Conservation (phyloP, 2,113 vertebrate genomes). For the Pagrus major region DNA sequence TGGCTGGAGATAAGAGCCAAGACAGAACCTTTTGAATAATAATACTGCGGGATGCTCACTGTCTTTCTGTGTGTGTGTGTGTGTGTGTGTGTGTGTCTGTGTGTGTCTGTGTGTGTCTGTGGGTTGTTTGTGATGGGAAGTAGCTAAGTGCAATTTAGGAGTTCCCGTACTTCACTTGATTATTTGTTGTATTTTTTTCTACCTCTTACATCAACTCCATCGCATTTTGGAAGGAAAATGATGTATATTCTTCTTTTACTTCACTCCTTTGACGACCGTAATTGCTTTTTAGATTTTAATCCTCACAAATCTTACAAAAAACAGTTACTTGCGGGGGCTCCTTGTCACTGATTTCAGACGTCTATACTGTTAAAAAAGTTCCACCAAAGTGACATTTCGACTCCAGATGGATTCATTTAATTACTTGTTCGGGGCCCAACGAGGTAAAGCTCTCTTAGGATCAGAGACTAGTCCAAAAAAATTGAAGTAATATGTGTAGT, state of each 20-base stretch:
- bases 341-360: not conserved
- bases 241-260: not conserved
- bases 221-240: not conserved
- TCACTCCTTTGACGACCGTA: not conserved
- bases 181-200: not conserved
- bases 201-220: not conserved
- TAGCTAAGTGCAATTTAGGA: not conserved
- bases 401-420: not conserved
- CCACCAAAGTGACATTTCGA: not conserved
- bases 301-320: not conserved
- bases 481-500: too few relatives aligned
- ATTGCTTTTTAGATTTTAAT: not conserved
- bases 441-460: not conserved
- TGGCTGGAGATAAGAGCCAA: constrained; percentile 68
- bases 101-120: constrained; percentile 2
- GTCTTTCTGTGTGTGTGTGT: constrained; percentile 2
- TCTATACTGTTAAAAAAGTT: too few relatives aligned
- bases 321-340: not conserved
- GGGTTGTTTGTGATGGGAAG: constrained; percentile 1
- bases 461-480: not conserved
- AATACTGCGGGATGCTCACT: constrained; percentile 18
- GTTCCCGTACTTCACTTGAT: too few relatives aligned
- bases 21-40: constrained; percentile 55
- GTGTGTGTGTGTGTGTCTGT: too few relatives aligned
- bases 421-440: not conserved